phyloP scores from a whole-genome alignment of 2,888 invertebrate genomes.

The Empis livida region DNA sequence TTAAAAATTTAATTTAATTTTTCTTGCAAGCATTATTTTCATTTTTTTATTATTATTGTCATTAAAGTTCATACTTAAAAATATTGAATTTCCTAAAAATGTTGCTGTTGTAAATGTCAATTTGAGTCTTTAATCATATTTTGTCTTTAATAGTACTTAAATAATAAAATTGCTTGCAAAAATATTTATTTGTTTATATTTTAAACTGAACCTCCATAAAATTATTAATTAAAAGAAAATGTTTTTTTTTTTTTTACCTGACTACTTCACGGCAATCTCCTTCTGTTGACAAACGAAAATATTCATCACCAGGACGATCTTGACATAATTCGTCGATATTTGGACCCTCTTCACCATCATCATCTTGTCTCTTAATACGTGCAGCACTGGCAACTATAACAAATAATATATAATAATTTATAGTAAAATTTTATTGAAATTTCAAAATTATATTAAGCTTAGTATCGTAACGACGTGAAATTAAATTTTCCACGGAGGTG shows the following conservation, averaged over 20 bases:
- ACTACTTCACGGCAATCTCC: conserved; percentile 89
- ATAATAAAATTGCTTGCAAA: no score
- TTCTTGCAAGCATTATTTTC: no score
- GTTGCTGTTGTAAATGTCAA: no score
- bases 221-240: neutral
- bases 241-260: conserved; percentile 46
- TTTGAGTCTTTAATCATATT: no score
- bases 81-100: no score
- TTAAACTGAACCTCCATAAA: conserved; percentile 1
- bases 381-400: conserved; percentile 38
- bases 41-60: no score
- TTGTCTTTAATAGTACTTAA: no score
- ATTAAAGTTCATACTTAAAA: no score
- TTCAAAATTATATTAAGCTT: no score
- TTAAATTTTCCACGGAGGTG: no score
- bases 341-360: conserved; percentile 45
- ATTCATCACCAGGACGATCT: conserved; percentile 80
- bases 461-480: no score
- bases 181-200: neutral
- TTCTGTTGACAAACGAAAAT: conserved; percentile 72
- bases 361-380: conserved; percentile 53
- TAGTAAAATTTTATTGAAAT: neutral
- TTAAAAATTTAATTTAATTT: neutral
- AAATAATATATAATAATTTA: conserved; percentile 1
- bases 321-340: conserved; percentile 74